Conservation (phyloP, 1,140 invertebrate genomes). For the Drosophila gunungcola region DNA sequence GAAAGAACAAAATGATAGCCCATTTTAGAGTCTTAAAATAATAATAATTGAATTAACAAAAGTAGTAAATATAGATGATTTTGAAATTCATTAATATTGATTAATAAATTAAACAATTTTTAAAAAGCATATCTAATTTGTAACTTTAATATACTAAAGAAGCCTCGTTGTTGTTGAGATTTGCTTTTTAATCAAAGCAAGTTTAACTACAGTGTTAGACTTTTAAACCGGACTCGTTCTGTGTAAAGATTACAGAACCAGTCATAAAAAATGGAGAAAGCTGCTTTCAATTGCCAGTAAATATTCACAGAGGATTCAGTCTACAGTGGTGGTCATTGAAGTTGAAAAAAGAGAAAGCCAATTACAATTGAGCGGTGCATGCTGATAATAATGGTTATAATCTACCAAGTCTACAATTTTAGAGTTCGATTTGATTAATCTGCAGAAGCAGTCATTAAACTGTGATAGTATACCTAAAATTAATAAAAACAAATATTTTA, state of each 20-base stretch:
- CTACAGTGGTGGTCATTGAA: slow-evolving; percentile 1
- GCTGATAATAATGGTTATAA: neutral
- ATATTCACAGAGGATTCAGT: neutral
- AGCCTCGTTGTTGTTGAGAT: neutral
- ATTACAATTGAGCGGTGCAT: neutral
- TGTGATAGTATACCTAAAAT: too few species aligned
- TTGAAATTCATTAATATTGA: too few species aligned
- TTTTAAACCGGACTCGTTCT: slow-evolving; percentile 14
- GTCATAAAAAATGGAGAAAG: slow-evolving; percentile 29
- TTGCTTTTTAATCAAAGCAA: neutral
- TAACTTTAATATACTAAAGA: too few species aligned
- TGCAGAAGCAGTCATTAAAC: too few species aligned
- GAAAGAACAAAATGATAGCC: too few species aligned
- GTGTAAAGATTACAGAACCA: slow-evolving; percentile 8
- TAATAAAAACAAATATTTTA: too few species aligned
- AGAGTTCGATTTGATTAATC: too few species aligned
- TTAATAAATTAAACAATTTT: too few species aligned
- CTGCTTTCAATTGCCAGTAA: slow-evolving; percentile 11
- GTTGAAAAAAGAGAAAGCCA: slow-evolving; percentile 2
- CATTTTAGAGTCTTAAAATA: too few species aligned
- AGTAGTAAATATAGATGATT: too few species aligned
- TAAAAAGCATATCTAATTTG: neutral
- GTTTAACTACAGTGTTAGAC: neutral
- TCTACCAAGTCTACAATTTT: neutral
- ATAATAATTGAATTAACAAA: too few species aligned